Evolutionary conservation across 2,113 vertebrate species (phyloP).

Genomic region (Colius striatus): DNA sequence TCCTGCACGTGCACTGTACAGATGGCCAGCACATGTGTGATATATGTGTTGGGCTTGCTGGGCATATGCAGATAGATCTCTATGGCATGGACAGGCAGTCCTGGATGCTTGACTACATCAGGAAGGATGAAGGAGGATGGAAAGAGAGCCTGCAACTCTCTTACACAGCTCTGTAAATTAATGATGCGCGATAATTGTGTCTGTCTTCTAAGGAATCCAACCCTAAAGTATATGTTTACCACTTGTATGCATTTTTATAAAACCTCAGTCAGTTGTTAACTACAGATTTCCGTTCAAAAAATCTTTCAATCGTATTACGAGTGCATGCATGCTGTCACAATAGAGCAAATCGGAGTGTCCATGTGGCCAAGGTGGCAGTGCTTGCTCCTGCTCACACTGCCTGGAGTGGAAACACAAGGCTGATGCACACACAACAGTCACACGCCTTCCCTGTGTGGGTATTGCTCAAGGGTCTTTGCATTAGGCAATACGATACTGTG

Average conservation of each 20-base stretch:
- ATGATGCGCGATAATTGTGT: not conserved
- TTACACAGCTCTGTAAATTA: not conserved
- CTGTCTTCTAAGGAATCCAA: not conserved
- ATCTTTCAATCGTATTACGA: not conserved
- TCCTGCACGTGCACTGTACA: not conserved
- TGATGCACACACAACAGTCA: not conserved
- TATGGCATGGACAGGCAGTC: not conserved
- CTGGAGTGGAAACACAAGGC: not conserved
- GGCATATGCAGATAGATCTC: not conserved
- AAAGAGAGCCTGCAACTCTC: not conserved
- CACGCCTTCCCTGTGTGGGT: fast-evolving
- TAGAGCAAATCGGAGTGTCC: fast-evolving
- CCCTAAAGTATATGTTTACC: not conserved
- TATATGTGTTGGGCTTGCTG: not conserved
- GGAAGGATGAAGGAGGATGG: not conserved
- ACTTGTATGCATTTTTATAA: not conserved
- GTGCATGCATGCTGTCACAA: not conserved
- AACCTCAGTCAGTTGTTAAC: not conserved
- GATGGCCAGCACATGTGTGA: conserved; percentile 37
- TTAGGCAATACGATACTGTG: not conserved
- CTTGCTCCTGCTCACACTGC: not conserved
- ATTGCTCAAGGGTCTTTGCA: not conserved
- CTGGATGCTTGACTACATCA: not conserved
- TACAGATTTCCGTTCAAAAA: not conserved
- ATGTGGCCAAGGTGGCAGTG: fast-evolving